Evolutionary conservation across 2,113 vertebrate species (phyloP), one percentile per base, ranked within the genome.

Genomic region (Marcusenius ussheri): DNA sequence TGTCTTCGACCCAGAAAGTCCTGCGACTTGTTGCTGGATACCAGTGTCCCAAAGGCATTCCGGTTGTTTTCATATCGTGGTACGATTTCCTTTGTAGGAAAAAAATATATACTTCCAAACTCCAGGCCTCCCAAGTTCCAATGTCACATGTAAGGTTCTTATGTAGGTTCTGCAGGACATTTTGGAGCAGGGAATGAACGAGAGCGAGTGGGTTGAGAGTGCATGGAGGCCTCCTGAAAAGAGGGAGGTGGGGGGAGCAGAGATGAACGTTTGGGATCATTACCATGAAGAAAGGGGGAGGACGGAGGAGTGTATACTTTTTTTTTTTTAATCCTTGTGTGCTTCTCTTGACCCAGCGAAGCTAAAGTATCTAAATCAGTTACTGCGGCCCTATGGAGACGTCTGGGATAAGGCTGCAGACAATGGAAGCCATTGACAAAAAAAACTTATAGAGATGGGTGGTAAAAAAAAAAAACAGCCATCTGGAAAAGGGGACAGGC

Each of bases 401-500:
- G 70, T 90, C 87, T 15, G 56, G 92, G 90, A 90, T 87, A 21
- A 83, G 51, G 74, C 85, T 45, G 58, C 6, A 91, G 89, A 93
- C 93, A 92, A 93, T 90, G 89, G 91, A 91, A 92, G 90, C 87
- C 88, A 90, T 19, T 45, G 90, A 80, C 31, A 90, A 90, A 66
- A 13, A 13, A 50, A 50, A 2, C 91, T 21, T n/a, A 66, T 91
- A 91, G 90, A 90, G n/a, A 19, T 24, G 86, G 90, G 88, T 77
- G 15, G 51, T 42, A 3, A 42, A 42, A 90, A 91, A 91, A 90
- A 87, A 56, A 77, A 85, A 17, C 89, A 77, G 92, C 94, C 96
- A 94, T 94, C 94, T 93, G 91, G 94, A 95, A 93, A 93, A 94
- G 95, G 93, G 90, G 85, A 93, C 92, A 94, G 95, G 93, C 93